Percentiles rank a stretch among this genome's conserved stretches.
Conservation (phyloP, 2,113 vertebrate genomes). For the Laticauda laticaudata region DNA sequence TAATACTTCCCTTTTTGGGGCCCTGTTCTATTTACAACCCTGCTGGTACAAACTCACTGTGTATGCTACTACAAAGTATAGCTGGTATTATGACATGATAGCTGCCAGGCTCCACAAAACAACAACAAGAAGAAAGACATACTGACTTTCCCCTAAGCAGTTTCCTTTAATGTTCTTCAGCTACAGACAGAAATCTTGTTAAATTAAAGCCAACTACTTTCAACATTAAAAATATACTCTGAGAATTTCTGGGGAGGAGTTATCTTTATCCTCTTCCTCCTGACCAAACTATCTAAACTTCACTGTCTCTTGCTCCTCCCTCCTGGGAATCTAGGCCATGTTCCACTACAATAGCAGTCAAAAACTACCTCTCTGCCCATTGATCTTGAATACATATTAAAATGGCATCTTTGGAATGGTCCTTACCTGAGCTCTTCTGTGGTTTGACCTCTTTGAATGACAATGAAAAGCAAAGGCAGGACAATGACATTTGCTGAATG, state of each 20-base stretch:
- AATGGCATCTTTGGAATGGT: neutral
- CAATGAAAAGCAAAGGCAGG: conserved; percentile 61
- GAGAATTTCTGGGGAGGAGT: neutral
- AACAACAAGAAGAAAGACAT: neutral
- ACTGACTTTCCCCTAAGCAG: neutral
- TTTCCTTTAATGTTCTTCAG: neutral
- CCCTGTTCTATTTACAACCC: neutral
- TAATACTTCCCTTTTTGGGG: neutral
- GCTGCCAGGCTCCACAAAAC: neutral
- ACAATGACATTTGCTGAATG: conserved; percentile 44
- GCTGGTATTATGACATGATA: neutral
- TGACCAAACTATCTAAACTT: neutral
- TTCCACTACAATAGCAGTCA: neutral
- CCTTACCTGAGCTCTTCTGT: conserved; percentile 30
- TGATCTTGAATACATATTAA: neutral
- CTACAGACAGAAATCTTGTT: neutral
- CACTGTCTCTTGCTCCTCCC: neutral
- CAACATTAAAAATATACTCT: neutral
- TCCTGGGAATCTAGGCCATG: neutral
- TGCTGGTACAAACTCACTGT: neutral
- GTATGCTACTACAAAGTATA: neutral
- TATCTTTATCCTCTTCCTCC: neutral
- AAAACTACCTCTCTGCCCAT: neutral
- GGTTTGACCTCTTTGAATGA: conserved; percentile 40
- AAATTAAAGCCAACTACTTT: neutral